A percentile compares a stretch with the other conserved stretches of the same genome.
phyloP scores from a whole-genome alignment of 2,113 vertebrate genomes.

The Salvator merianae region DNA sequence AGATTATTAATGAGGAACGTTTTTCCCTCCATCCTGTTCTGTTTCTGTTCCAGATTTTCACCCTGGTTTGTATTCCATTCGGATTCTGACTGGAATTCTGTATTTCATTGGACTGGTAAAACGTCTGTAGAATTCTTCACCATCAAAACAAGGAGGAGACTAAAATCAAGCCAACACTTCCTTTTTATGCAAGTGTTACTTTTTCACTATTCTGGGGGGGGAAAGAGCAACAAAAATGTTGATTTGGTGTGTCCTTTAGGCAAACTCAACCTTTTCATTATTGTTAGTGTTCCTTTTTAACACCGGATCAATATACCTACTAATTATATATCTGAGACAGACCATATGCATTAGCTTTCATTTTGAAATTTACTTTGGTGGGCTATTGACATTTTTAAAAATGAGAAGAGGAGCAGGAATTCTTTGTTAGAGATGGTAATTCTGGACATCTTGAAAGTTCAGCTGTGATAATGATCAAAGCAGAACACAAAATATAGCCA shows the following conservation, averaged over 20 bases:
- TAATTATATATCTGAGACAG: too few relatives aligned
- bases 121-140: background rate
- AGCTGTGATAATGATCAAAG: background rate
- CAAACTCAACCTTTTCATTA: too few relatives aligned
- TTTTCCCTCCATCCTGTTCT: too few relatives aligned
- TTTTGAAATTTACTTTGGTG: background rate
- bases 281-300: too few relatives aligned
- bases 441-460: background rate
- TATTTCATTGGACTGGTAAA: background rate
- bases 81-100: background rate
- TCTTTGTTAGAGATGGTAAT: background rate
- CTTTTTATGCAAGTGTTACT: background rate
- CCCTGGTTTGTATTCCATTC: background rate
- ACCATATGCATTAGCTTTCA: background rate
- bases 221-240: background rate
- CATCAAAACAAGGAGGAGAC: background rate
- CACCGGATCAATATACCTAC: too few relatives aligned
- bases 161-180: background rate
- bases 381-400: background rate
- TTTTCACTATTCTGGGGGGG: background rate
- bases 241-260: background rate
- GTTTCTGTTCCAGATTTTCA: background rate
- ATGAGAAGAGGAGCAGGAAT: too few relatives aligned
- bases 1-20: too few relatives aligned
- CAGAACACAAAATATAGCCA: too few relatives aligned